phyloP scores from a whole-genome alignment of 2,888 invertebrate genomes.

The Polylopha cassiicola region DNA sequence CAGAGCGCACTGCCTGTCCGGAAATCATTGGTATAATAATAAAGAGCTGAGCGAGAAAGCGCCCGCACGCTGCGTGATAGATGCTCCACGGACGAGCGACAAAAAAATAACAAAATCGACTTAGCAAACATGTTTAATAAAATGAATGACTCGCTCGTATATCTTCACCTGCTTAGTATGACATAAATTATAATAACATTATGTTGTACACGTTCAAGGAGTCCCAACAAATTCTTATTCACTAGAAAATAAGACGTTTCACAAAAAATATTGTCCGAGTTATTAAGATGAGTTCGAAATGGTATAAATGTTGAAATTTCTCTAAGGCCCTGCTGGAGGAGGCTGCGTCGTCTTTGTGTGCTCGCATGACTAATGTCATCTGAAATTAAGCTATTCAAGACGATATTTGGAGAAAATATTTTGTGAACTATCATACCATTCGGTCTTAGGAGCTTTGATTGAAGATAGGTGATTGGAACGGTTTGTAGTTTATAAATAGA shows the following conservation, averaged over 20 bases:
- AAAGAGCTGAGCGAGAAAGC: slow-evolving; percentile 71
- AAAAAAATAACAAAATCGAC: slow-evolving; percentile 75
- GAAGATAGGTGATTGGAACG: no score
- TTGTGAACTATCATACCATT: no score
- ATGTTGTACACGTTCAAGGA: slow-evolving; percentile 74
- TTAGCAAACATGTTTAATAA: slow-evolving; percentile 76
- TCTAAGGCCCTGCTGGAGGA: slow-evolving; percentile 47
- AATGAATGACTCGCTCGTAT: slow-evolving; percentile 74
- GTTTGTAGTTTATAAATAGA: no score
- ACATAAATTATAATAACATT: slow-evolving; percentile 77
- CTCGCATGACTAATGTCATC: slow-evolving; percentile 44
- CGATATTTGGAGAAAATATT: slow-evolving; percentile 18
- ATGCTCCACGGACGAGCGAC: slow-evolving; percentile 63
- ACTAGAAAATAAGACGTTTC: slow-evolving; percentile 70
- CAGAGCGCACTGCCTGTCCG: slow-evolving; percentile 46
- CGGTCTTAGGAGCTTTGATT: no score
- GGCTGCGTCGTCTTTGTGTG: slow-evolving; percentile 38
- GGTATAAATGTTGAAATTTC: slow-evolving; percentile 53
- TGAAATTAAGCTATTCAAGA: slow-evolving; percentile 30
- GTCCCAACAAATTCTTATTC: slow-evolving; percentile 74
- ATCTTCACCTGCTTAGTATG: slow-evolving; percentile 77
- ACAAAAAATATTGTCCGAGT: slow-evolving; percentile 59
- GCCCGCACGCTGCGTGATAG: slow-evolving; percentile 74
- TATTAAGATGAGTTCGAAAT: slow-evolving; percentile 59
- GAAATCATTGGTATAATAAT: slow-evolving; percentile 70